These are phyloP conservation scores for Hormaphis cornu DNA, from an alignment of 1,140 invertebrate genomes.

Conservation along the genomic window DNA sequence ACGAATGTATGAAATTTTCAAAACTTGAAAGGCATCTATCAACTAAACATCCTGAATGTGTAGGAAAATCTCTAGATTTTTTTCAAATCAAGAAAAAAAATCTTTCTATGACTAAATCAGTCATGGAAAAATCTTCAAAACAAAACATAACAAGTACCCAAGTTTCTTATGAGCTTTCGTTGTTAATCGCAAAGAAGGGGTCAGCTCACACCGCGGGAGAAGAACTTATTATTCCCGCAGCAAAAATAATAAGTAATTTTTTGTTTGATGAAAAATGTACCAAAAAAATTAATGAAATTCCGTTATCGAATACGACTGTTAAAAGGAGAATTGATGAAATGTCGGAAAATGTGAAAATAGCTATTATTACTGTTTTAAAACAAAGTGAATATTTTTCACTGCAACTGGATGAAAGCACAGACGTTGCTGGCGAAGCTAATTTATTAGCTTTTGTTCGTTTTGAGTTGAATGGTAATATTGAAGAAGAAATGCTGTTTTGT, in stretches of 20 bases:
- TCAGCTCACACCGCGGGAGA: slow-evolving; percentile 35
- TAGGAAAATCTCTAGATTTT: neutral
- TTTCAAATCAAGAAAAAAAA: too few relatives aligned
- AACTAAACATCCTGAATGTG: slow-evolving; percentile 23
- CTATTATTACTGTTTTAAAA: neutral
- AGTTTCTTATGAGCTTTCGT: slow-evolving; percentile 9
- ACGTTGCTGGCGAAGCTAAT: neutral
- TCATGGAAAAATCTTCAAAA: neutral
- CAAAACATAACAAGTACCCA: neutral
- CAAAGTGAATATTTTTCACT: neutral
- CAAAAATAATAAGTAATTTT: neutral
- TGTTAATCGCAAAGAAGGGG: slow-evolving; percentile 38
- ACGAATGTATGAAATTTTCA: slow-evolving; percentile 25
- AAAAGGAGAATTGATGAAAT: neutral
- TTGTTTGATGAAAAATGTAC: neutral
- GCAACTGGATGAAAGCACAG: neutral
- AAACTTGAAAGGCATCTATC: slow-evolving; percentile 22
- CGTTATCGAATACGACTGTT: neutral
- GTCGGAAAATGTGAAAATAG: neutral
- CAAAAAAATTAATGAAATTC: neutral
- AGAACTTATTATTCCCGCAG: slow-evolving; percentile 31
- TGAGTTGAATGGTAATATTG: neutral
- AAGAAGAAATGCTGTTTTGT: neutral
- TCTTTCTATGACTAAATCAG: slow-evolving; percentile 7
- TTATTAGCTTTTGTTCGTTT: neutral